Conservation (phyloP, 2,888 invertebrate genomes). For the Tanypteryx hageni region DNA sequence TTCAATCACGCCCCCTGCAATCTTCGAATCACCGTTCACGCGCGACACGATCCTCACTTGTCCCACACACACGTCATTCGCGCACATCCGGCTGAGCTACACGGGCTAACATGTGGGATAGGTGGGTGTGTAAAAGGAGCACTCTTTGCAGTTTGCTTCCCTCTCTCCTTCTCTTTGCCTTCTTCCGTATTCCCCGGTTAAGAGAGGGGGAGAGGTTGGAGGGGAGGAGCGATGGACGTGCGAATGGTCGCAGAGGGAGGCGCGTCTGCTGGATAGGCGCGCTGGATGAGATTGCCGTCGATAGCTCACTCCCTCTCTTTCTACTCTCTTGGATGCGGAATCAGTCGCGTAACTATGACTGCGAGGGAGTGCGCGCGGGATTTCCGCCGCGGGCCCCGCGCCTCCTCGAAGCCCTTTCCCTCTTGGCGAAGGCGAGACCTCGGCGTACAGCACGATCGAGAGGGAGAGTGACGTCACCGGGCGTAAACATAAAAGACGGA, state of each 20-base stretch:
- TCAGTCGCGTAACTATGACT: background rate
- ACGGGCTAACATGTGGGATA: background rate
- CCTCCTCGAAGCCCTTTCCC: background rate
- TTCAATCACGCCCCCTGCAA: background rate
- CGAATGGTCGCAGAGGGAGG: background rate
- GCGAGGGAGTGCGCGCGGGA: background rate
- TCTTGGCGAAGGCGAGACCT: conserved; percentile 21
- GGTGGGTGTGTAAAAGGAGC: background rate
- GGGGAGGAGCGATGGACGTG: background rate
- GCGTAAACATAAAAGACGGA: conserved; percentile 20
- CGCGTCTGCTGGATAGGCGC: too few species aligned
- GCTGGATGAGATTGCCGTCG: background rate
- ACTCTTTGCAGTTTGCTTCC: background rate
- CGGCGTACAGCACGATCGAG: conserved; percentile 28
- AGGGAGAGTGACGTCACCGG: conserved; percentile 23
- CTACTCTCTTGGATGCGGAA: background rate
- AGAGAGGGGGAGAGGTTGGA: background rate
- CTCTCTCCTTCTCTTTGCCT: background rate
- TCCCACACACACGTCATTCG: conserved; percentile 26
- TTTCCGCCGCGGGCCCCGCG: background rate
- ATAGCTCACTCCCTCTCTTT: background rate
- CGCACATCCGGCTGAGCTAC: background rate
- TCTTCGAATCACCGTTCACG: conserved; percentile 19
- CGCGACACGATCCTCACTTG: background rate
- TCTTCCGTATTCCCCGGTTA: background rate